Evolutionary conservation across 2,113 vertebrate species (phyloP).

Genomic region (Lagopus muta): DNA sequence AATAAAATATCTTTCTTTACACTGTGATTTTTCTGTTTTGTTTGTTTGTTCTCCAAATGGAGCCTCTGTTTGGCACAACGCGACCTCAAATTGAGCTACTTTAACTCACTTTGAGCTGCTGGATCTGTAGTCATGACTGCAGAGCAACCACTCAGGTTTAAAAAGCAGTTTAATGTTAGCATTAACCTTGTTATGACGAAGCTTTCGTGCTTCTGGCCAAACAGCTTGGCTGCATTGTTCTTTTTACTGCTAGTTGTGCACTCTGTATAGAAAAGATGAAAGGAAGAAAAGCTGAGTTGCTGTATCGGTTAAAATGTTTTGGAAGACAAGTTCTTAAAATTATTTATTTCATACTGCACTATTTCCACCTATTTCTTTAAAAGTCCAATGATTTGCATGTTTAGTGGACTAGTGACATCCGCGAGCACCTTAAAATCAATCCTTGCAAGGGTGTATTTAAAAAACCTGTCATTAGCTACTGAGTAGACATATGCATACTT

Average conservation of each 20-base stretch:
- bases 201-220: background rate
- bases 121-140: background rate
- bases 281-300: background rate
- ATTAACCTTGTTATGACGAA: background rate
- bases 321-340: background rate
- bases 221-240: background rate
- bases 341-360: background rate
- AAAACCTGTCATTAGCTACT: background rate
- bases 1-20: background rate
- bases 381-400: background rate
- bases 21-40: background rate
- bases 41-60: background rate
- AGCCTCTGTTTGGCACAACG: background rate
- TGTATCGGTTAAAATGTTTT: background rate
- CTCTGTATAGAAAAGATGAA: background rate
- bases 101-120: background rate
- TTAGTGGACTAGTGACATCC: background rate
- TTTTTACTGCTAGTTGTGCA: background rate
- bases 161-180: background rate
- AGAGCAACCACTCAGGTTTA: background rate
- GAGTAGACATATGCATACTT: background rate
- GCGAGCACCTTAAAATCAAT: background rate
- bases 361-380: background rate
- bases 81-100: background rate
- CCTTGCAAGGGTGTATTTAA: background rate